Conservation (phyloP, 2,888 invertebrate genomes). For the Hydrotaea cyrtoneurina region DNA sequence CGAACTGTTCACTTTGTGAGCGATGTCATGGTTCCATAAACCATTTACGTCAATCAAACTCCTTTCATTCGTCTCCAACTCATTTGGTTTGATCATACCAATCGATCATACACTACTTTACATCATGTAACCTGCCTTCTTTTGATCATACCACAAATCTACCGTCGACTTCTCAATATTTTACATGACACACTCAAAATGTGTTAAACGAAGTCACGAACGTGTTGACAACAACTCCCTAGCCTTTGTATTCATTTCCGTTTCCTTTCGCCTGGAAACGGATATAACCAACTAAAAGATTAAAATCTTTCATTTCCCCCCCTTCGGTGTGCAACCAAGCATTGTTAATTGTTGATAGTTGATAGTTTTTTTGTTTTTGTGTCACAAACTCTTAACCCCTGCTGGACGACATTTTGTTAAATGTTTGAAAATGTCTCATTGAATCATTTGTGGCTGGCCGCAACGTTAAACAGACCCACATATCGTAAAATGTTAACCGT, state of each 20-base stretch:
- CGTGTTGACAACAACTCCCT: background rate
- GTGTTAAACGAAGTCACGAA: too few species aligned
- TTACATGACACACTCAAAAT: too few species aligned
- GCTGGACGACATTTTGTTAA: background rate
- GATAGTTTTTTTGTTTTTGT: too few species aligned
- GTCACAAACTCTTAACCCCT: background rate
- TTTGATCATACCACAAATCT: too few species aligned
- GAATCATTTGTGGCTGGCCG: conserved; percentile 10
- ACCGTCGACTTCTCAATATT: too few species aligned
- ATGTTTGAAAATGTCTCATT: background rate
- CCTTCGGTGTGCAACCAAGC: background rate
- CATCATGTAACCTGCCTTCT: too few species aligned
- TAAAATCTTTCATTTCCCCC: conserved; percentile 9
- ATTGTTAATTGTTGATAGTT: background rate
- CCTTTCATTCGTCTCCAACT: too few species aligned
- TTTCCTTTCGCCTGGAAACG: background rate
- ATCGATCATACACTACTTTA: too few species aligned
- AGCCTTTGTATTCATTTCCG: background rate
- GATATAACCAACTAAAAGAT: conserved; percentile 15
- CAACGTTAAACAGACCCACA: background rate
- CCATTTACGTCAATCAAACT: too few species aligned
- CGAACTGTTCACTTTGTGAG: too few species aligned
- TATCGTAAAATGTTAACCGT: background rate
- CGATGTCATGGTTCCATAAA: too few species aligned
- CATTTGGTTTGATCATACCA: too few species aligned